Base-by-base conservation (phyloP, 2,113 vertebrate species). In the Tauraco erythrolophus region DNA sequence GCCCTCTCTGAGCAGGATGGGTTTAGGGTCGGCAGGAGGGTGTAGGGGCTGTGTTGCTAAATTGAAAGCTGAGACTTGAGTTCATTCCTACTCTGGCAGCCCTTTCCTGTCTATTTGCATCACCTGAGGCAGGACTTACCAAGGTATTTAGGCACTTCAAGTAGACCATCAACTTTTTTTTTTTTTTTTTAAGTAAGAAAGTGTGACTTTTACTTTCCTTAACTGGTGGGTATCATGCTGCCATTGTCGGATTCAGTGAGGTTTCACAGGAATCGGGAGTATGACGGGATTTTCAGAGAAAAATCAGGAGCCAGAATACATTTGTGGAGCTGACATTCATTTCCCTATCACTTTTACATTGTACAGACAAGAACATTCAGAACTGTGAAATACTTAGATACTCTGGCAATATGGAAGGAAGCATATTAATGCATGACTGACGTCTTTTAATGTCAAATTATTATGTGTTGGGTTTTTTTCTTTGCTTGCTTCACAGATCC, bases 401-500 rank as follows among this genome's bases (percentile, higher is more conserved):
- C 58, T 21, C 33, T 22, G n/a, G 21, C 11, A 45, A 0, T 28
- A 6, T 1, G 14, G 39, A 24, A 71, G 7, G 25, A 35, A 31
- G 11, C 11, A 0, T 14, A 1, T 22, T 35, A 23, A 56, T 5
- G 23, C 24, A 7, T 30, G 27, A 15, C 28, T 58, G 48, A n/a
- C 31, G 54, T 7, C 18, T 75, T 71, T 56, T 41, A 66, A 61
- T 27, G 23, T 33, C 14, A 14, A 7, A 12, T 33, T 62, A 19
- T 23, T 18, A 24, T 19, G 31, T 18, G 7, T 9, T 27, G 45
- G 45, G 27, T 22, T 0, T 24, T 2, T 54, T 10, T 19, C 15
- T 22, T 35, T 87, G 9, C 25, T 57, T 78, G 31, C 30, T 56
- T 24, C 65, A 19, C 98, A 99, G 99, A 99, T 94, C 99, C 99